A percentile compares a stretch with the other conserved stretches of the same genome.
Conservation (phyloP, 2,888 invertebrate genomes). For the Xestia xanthographa region DNA sequence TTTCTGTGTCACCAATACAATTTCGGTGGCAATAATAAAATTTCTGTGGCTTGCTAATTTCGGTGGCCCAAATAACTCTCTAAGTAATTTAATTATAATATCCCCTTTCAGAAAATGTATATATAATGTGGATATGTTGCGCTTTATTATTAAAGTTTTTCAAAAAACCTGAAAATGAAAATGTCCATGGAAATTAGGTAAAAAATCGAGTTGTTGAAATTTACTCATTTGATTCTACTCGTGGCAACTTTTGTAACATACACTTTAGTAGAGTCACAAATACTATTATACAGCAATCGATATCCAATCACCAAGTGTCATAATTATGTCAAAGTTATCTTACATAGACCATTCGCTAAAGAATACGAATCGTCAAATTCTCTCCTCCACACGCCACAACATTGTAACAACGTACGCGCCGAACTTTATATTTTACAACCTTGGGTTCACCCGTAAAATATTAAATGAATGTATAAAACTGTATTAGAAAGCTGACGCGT, state of each 20-base stretch:
- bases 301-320: no score
- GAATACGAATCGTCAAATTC: not conserved
- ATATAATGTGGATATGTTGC: no score
- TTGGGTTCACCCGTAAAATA: constrained; percentile 60
- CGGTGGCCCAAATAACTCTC: no score
- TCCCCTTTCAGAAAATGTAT: no score
- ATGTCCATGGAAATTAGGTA: no score
- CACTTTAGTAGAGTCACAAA: not conserved
- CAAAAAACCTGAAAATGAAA: no score
- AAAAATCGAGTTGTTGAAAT: no score
- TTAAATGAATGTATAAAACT: constrained; percentile 61
- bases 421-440: constrained; percentile 61
- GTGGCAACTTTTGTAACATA: not conserved
- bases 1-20: no score
- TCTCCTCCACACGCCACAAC: constrained; percentile 4
- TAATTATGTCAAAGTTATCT: not conserved
- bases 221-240: not conserved
- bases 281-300: not conserved
- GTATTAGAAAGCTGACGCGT: constrained; percentile 52
- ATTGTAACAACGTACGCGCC: constrained; percentile 40
- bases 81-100: no score
- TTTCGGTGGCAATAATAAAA: no score
- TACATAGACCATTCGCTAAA: not conserved
- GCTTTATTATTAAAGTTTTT: no score
- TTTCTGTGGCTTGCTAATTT: no score